Evolutionary conservation across 2,797 vertebrate genomes (phyloP).

Genomic region (Erethizon dorsatum): DNA sequence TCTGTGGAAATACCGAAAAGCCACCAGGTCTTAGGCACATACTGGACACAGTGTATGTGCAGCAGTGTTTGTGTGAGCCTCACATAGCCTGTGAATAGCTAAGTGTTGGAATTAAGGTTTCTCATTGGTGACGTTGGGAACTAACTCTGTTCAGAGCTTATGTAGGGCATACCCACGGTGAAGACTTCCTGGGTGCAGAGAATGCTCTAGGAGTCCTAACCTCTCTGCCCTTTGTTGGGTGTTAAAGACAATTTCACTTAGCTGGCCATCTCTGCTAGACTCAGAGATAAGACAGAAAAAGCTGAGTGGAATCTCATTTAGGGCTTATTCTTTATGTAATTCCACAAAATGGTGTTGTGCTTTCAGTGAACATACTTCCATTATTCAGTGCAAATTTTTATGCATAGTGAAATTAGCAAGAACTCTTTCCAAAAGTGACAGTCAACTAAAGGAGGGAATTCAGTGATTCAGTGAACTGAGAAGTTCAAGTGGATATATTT

Average conservation of each 20-base stretch:
- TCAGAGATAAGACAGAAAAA: not conserved
- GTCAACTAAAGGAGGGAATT: conserved; percentile 18
- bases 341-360: not conserved
- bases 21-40: not conserved
- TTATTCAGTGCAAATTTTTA: conserved; percentile 24
- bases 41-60: not conserved
- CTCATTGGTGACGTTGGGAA: not conserved
- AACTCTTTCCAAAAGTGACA: conserved; percentile 42
- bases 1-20: conserved; percentile 1
- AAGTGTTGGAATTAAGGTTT: not conserved
- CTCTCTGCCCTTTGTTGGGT: not conserved
- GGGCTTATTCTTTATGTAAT: not conserved
- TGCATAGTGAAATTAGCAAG: conserved; percentile 24
- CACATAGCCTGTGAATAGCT: not conserved
- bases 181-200: not conserved
- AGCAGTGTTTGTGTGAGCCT: not conserved
- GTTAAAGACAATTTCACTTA: not conserved
- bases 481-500: conserved; percentile 39
- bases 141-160: not conserved
- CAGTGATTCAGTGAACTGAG: conserved; percentile 36
- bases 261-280: not conserved
- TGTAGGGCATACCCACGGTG: not conserved
- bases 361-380: not conserved
- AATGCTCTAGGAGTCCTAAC: conserved; percentile 11
- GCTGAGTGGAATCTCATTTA: not conserved